Evolutionary conservation across 2,797 vertebrate genomes (phyloP), one percentile per base, ranked within the genome.

Genomic region (Myotis myotis): DNA sequence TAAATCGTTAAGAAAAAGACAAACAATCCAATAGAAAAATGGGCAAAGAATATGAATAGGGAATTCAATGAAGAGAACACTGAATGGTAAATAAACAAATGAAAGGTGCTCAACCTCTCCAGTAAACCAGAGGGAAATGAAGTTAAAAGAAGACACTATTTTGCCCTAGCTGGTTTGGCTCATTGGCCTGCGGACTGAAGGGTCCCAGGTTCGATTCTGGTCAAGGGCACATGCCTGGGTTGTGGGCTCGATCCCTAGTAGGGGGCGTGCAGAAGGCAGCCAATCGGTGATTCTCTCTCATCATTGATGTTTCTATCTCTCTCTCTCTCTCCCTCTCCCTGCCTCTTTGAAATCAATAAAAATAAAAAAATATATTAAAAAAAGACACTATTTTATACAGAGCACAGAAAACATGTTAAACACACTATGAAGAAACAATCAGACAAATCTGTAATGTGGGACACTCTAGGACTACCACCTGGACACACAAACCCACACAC

Each of bases 1-100:
- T 7, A 79, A 88, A 64, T 93, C 11, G 28, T 71, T 96, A 66
- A 79, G 64, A 86, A 95, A 87, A 88, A 92, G 47, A 66, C 49
- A 83, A 16, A 81, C 3, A 88, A 64, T 82, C 17, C 55, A 88
- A 83, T 11, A 79, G 78, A 94, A 97, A 87, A 87, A 66, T 11
- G 7, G 62, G 36, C 38, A 94, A 53, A 92, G 28, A 89, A 75
- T 51, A 92, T 30, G 23, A 94, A 87, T 7, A 89, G 7, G 33
- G 17, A 96, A 88, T 86, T 90, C 41, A 94, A 4, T 81, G 75
- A 90, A 95, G 47, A 93, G 25, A 25, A 90, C 71, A 10, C 5
- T 76, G 60, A 95, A 89, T 30, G 6, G 30, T 47, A 88, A 88
- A 82, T 33, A 89, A 93, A 80, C 23, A 74, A 80, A 85, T 64